Evolutionary conservation across 2,797 vertebrate genomes (phyloP).

Genomic region (Manis javanica): DNA sequence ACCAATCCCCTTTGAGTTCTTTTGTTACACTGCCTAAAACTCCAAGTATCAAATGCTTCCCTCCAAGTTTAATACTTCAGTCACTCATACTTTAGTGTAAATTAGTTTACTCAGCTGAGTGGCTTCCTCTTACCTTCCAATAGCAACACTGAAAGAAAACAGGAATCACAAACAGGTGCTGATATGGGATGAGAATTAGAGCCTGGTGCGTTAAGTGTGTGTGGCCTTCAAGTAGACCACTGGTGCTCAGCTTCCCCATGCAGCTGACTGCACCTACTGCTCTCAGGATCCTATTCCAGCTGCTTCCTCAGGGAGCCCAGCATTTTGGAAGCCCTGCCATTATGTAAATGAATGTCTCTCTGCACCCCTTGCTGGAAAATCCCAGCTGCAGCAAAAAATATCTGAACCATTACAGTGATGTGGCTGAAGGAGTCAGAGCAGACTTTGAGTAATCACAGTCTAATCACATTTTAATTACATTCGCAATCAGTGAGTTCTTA

Average conservation of each 20-base stretch:
- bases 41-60: neutral
- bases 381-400: neutral
- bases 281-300: neutral
- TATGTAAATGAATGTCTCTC: neutral
- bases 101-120: neutral
- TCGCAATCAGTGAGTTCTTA: conserved; percentile 60
- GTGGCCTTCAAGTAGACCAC: neutral
- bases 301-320: neutral
- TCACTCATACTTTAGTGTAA: neutral
- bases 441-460: conserved; percentile 62
- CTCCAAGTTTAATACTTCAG: neutral
- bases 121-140: neutral
- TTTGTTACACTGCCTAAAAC: neutral
- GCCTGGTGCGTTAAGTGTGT: neutral
- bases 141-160: neutral
- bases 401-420: neutral
- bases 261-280: neutral
- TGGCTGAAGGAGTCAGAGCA: neutral
- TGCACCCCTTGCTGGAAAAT: conserved; percentile 14
- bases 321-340: neutral
- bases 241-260: neutral
- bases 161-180: neutral
- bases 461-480: conserved; percentile 65
- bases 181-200: neutral
- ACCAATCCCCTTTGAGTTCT: neutral